phyloP scores from a whole-genome alignment of 2,888 invertebrate genomes.

The Pseudolycoriella hygida region DNA sequence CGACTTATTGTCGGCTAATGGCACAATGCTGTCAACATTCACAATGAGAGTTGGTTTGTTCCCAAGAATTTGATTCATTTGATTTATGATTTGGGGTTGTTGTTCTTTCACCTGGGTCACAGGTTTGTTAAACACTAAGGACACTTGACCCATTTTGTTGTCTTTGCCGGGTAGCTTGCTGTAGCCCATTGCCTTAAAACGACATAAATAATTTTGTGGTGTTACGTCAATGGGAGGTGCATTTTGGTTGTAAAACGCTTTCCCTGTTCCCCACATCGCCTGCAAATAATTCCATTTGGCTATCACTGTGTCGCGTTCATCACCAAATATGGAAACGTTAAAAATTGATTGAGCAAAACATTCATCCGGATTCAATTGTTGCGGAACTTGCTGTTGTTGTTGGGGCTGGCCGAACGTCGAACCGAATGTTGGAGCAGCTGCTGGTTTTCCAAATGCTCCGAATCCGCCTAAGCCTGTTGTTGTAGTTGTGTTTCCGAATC shows the following conservation, averaged over 20 bases:
- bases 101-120: constrained; percentile 58
- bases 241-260: constrained; percentile 59
- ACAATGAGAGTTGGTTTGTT: constrained; percentile 71
- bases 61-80: constrained; percentile 53
- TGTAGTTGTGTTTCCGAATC: constrained; percentile 13
- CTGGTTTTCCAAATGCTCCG: constrained; percentile 28
- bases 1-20: constrained; percentile 59
- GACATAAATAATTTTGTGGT: constrained; percentile 77
- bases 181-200: constrained; percentile 91
- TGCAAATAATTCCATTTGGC: constrained; percentile 93
- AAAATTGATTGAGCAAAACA: constrained; percentile 57
- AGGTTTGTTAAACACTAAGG: constrained; percentile 66
- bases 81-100: constrained; percentile 49
- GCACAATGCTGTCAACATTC: constrained; percentile 57
- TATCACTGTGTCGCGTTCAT: constrained; percentile 84
- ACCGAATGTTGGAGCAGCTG: constrained; percentile 22
- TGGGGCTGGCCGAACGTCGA: constrained; percentile 14
- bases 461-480: constrained; percentile 21
- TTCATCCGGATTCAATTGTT: constrained; percentile 43
- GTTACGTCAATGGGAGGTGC: constrained; percentile 68
- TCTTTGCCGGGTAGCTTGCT: constrained; percentile 70
- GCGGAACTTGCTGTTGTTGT: constrained; percentile 31
- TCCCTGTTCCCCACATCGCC: constrained; percentile 37
- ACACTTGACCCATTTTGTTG: constrained; percentile 82
- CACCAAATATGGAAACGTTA: constrained; percentile 73